Evolutionary conservation across 1,140 invertebrate genomes (phyloP).

Genomic region (Dreissena polymorpha): DNA sequence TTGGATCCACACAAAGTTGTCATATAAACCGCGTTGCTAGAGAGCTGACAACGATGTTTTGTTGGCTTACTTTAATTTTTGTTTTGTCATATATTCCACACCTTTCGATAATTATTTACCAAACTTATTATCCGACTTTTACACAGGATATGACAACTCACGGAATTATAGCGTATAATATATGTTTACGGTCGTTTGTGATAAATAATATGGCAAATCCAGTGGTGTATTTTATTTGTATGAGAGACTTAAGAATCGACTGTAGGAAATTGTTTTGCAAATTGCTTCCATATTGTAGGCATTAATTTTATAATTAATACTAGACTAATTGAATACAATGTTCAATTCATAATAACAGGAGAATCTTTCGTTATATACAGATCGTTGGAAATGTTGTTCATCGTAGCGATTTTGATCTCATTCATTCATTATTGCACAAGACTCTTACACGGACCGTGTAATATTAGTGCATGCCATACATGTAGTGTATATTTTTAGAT

Average conservation of each 20-base stretch:
- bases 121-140: conserved; percentile 28
- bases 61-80: conserved; percentile 61
- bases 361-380: too few species aligned
- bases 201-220: conserved; percentile 69
- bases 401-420: too few species aligned
- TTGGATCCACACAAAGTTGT: not conserved
- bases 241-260: conserved; percentile 12
- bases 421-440: too few species aligned
- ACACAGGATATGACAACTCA: conserved; percentile 29
- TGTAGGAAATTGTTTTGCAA: conserved; percentile 6
- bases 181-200: conserved; percentile 64
- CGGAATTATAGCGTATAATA: conserved; percentile 32
- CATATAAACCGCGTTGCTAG: not conserved
- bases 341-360: too few species aligned
- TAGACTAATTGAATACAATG: too few species aligned
- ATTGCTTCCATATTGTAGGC: not conserved
- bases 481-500: too few species aligned
- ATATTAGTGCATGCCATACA: too few species aligned
- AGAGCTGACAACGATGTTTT: conserved; percentile 60
- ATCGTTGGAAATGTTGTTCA: too few species aligned
- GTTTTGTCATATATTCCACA: conserved; percentile 64
- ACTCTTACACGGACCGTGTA: too few species aligned
- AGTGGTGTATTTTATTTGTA: conserved; percentile 58
- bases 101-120: conserved; percentile 57
- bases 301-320: not conserved